phyloP scores from a whole-genome alignment of 2,888 invertebrate species.

The Chloroclysta siterata region DNA sequence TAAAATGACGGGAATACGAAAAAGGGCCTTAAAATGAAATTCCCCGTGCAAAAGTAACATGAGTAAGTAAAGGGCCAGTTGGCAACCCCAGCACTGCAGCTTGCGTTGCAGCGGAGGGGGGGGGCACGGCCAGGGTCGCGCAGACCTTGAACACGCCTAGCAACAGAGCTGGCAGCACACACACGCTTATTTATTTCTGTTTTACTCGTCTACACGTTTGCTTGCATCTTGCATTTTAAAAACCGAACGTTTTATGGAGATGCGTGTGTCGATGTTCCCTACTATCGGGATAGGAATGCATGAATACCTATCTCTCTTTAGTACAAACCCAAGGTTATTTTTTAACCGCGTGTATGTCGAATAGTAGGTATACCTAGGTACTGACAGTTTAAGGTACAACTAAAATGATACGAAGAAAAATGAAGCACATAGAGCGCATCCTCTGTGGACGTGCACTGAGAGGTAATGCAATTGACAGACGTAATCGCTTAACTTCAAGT shows the following conservation, averaged over 20 bases:
- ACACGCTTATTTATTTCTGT: slow-evolving; percentile 74
- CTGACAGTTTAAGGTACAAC: too few species aligned
- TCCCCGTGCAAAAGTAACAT: neutral
- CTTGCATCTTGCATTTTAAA: slow-evolving; percentile 61
- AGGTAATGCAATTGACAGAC: too few species aligned
- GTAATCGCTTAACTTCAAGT: too few species aligned
- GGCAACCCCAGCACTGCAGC: slow-evolving; percentile 56
- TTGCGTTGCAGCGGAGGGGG: slow-evolving; percentile 59
- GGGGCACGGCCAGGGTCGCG: slow-evolving; percentile 71
- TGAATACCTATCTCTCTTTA: slow-evolving; percentile 21
- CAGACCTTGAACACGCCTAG: slow-evolving; percentile 81
- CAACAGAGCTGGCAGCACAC: slow-evolving; percentile 70
- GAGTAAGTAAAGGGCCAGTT: slow-evolving; percentile 4
- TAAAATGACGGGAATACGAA: too few species aligned
- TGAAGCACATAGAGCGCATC: too few species aligned
- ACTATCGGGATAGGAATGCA: slow-evolving; percentile 36
- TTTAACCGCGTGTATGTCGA: too few species aligned
- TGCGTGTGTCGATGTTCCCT: slow-evolving; percentile 53
- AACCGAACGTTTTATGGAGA: slow-evolving; percentile 72
- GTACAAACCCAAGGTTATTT: neutral
- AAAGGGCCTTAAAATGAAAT: too few species aligned
- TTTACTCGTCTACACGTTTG: slow-evolving; percentile 73
- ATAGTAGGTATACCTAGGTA: too few species aligned
- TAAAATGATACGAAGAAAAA: too few species aligned
- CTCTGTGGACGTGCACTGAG: too few species aligned